A percentile compares a stretch with the other conserved stretches of the same genome.
phyloP scores from a whole-genome alignment of 2,113 vertebrate species.

The Lophura nycthemera region DNA sequence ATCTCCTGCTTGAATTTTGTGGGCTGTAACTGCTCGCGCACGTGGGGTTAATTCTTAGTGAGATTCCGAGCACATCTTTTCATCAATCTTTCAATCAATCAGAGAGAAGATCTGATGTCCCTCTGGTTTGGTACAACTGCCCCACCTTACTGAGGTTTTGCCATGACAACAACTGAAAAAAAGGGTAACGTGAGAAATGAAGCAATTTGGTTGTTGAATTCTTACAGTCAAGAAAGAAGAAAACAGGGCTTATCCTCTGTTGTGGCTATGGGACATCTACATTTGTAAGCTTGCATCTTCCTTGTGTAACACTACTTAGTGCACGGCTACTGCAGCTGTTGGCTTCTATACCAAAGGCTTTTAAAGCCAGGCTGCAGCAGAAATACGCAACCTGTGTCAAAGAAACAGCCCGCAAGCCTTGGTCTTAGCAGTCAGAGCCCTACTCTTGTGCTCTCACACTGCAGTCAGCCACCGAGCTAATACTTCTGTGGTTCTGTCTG shows the following conservation, averaged over 20 bases:
- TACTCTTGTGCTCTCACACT: fast-evolving
- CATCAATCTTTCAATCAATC: background rate
- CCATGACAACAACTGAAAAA: slow-evolving; percentile 27
- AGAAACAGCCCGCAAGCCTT: background rate
- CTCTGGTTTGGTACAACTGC: background rate
- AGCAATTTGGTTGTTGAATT: background rate
- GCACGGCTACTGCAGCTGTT: background rate
- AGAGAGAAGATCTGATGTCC: background rate
- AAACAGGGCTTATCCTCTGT: background rate
- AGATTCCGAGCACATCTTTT: background rate
- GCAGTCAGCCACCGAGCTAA: background rate
- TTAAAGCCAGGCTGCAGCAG: background rate
- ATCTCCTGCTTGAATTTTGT: background rate
- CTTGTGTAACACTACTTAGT: background rate
- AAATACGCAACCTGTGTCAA: background rate
- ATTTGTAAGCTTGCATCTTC: background rate
- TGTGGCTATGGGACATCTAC: background rate
- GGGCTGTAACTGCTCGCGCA: background rate
- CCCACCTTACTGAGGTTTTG: background rate
- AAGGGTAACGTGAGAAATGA: background rate
- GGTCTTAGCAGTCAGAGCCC: background rate
- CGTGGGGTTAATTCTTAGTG: background rate
- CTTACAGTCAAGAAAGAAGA: background rate
- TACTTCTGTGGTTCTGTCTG: background rate
- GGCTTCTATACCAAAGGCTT: background rate